Percentiles rank a stretch among this genome's conserved stretches.
These are phyloP conservation scores for Serranus cabrilla DNA, from an alignment of 2,797 vertebrate genomes.

Conservation along the genomic window DNA sequence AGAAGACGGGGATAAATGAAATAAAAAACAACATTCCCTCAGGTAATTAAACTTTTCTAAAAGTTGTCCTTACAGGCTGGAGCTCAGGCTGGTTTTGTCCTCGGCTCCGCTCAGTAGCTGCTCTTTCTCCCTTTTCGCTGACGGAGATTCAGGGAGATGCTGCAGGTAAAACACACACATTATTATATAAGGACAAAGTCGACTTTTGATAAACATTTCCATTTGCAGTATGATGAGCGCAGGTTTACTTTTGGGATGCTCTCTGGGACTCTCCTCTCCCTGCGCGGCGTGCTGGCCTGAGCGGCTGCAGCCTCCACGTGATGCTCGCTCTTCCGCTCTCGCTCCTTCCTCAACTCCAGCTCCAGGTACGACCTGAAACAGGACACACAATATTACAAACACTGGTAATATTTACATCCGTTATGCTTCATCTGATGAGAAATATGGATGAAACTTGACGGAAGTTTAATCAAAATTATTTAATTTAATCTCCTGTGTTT, in stretches of 20 bases:
- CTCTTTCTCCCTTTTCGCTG: slow-evolving; percentile 81
- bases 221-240: neutral
- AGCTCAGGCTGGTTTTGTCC: slow-evolving; percentile 82
- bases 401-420: neutral
- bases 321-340: slow-evolving; percentile 72
- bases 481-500: too few species aligned
- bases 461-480: too few species aligned
- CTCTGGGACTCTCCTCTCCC: slow-evolving; percentile 60
- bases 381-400: neutral
- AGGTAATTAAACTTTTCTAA: accelerated
- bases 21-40: neutral
- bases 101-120: slow-evolving; percentile 67
- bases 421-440: neutral
- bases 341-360: slow-evolving; percentile 88
- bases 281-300: slow-evolving; percentile 62
- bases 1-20: neutral
- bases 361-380: slow-evolving; percentile 87
- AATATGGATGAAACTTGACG: too few species aligned
- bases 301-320: slow-evolving; percentile 51
- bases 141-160: slow-evolving; percentile 70
- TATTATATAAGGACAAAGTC: neutral
- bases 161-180: neutral
- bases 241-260: slow-evolving; percentile 56
- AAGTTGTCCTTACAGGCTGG: slow-evolving; percentile 81
- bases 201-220: neutral